Base-by-base conservation (phyloP, 2,113 vertebrate species). In the Eptesicus fuscus region DNA sequence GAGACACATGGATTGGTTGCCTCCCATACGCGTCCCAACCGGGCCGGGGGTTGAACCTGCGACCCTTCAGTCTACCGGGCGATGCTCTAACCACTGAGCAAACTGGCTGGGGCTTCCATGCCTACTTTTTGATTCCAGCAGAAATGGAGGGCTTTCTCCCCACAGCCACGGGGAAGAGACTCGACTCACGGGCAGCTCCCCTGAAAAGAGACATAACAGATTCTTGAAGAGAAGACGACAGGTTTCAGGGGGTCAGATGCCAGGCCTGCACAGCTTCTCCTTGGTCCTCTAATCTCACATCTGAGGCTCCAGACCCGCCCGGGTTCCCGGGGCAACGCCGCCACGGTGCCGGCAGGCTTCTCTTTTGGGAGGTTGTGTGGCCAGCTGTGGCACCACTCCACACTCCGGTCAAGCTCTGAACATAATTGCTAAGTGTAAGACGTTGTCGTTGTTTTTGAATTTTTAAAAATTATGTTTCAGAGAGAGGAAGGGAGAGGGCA, bases 221-320 rank as follows among this genome's bases (percentile, higher is more conserved):
- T 73, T 83, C 42, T 28, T 11, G 70, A 80, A 77, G 44, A 86
- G 47, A 47, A 70, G 13, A 0, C 4, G 63, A 30, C 86, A 59
- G 78, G 69, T 61, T 86, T 87, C 78, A 77, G 61, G 69, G 92
- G 85, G 56, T 86, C 94, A 90, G 88, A 65, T 49, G 83, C 22
- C 42, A 4, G 17, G 42, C 47, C 73, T 92, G 88, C 28, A 5
- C 67, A 82, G 51, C 65, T 88, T 77, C 49, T 22, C 37, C 44
- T 71, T 85, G 85, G 87, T 83, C 78, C 65, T 89, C 78, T 83
- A 70, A 47, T 79, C 91, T 88, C 51, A 73, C 42, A 40, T 63
- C 63, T 70, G 69, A 89, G 80, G 56, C 35, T 59, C 44, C 35
- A 44, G 74, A 51, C 56, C 69, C 18, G 1, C 22, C 88, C 67